phyloP scores from a whole-genome alignment of 2,797 vertebrate genomes.

The Oceanodroma leucorhoa region DNA sequence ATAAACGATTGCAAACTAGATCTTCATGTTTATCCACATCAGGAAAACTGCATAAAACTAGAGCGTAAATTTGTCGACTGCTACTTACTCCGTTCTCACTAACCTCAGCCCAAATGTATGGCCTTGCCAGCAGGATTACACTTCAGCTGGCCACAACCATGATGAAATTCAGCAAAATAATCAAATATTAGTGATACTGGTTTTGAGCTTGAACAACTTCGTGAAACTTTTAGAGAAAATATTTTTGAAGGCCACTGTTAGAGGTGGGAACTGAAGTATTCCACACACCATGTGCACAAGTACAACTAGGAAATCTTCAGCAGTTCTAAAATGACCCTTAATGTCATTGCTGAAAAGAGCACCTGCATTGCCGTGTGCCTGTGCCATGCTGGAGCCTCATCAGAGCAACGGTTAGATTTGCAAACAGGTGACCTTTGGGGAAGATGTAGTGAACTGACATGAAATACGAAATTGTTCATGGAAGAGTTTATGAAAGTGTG shows the following conservation, averaged over 20 bases:
- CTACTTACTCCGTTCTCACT: not conserved
- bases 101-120: not conserved
- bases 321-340: not conserved
- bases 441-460: not conserved
- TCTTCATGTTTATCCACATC: not conserved
- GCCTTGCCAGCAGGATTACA: not conserved
- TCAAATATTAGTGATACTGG: not conserved
- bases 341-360: not conserved
- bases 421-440: not conserved
- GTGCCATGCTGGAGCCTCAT: not conserved
- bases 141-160: not conserved
- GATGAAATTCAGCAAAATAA: not conserved
- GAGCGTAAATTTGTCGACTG: not conserved
- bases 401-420: not conserved
- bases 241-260: not conserved
- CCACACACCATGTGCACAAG: rapidly evolving
- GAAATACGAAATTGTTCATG: not conserved
- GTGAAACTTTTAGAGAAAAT: not conserved
- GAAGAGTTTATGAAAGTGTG: not conserved
- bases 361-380: not conserved
- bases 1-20: not conserved
- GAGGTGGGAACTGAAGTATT: not conserved
- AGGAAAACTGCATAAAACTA: not conserved
- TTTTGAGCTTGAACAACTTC: not conserved
- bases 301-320: not conserved